Evolutionary conservation across 2,888 invertebrate genomes (phyloP).

Genomic region (Caenorhabditis virilis): DNA sequence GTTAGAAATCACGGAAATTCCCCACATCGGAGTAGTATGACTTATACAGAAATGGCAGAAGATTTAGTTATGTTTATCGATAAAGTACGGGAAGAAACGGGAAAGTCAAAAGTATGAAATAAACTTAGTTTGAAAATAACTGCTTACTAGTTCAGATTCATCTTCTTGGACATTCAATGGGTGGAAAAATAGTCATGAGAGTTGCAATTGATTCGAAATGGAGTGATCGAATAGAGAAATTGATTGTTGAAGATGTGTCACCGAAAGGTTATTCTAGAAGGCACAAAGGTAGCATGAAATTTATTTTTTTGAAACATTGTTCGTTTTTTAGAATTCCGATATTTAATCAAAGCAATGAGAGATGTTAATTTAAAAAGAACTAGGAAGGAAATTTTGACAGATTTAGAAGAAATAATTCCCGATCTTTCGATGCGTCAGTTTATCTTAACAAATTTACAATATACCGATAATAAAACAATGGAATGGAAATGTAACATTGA

Average conservation of each 20-base stretch:
- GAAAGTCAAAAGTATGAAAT: neutral
- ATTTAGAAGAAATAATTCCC: slow-evolving; percentile 70
- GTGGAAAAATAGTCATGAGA: slow-evolving; percentile 60
- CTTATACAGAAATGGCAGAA: slow-evolving; percentile 78
- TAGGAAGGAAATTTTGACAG: slow-evolving; percentile 47
- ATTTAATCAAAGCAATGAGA: slow-evolving; percentile 52
- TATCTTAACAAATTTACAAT: slow-evolving; percentile 82
- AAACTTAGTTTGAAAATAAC: neutral
- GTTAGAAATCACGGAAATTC: slow-evolving; percentile 94
- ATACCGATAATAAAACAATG: slow-evolving; percentile 21
- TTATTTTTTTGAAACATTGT: neutral
- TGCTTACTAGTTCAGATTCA: slow-evolving; percentile 9
- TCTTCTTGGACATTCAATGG: slow-evolving; percentile 63
- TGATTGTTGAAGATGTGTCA: slow-evolving; percentile 57
- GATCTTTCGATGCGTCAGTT: slow-evolving; percentile 78
- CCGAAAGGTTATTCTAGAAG: slow-evolving; percentile 51
- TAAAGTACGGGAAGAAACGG: slow-evolving; percentile 33
- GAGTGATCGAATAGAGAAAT: slow-evolving; percentile 27
- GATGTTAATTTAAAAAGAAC: slow-evolving; percentile 44
- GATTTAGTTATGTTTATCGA: slow-evolving; percentile 75
- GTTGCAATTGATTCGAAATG: slow-evolving; percentile 50
- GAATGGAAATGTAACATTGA: slow-evolving; percentile 76
- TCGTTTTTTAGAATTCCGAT: slow-evolving; percentile 37
- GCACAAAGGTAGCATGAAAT: slow-evolving; percentile 13
- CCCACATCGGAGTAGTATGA: slow-evolving; percentile 79